Conservation (phyloP, 1,140 invertebrate species). For the Papilio glaucus region DNA sequence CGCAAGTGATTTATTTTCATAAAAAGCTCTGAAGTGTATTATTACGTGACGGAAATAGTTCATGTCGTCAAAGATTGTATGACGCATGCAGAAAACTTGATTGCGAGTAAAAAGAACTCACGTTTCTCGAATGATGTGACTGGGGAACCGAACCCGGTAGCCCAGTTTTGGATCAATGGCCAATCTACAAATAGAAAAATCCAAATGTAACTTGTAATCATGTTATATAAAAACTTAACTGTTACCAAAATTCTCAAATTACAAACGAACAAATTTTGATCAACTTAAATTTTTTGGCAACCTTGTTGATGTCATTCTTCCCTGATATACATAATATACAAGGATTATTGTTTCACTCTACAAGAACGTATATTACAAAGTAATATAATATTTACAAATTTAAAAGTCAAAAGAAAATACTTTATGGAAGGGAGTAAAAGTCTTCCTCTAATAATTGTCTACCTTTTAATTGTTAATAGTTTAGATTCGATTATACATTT, state of each 20-base stretch:
- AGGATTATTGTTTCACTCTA: too few relatives aligned
- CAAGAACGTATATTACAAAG: too few relatives aligned
- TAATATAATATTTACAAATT: too few relatives aligned
- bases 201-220: conserved; percentile 59
- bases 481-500: too few relatives aligned
- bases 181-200: conserved; percentile 83
- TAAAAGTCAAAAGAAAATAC: too few relatives aligned
- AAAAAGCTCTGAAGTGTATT: conserved; percentile 41
- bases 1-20: conserved; percentile 32
- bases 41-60: conserved; percentile 49
- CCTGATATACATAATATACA: too few relatives aligned
- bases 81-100: conserved; percentile 52
- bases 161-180: conserved; percentile 82
- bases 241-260: not conserved
- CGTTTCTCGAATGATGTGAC: conserved; percentile 81
- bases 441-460: too few relatives aligned
- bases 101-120: conserved; percentile 69
- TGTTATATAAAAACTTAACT: conserved; percentile 34
- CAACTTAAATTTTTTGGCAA: too few relatives aligned
- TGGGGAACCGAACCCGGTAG: conserved; percentile 81
- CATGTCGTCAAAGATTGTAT: conserved; percentile 58
- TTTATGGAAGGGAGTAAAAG: too few relatives aligned
- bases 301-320: too few relatives aligned
- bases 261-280: not conserved
- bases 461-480: too few relatives aligned